A percentile compares a stretch with the other conserved stretches of the same genome.
Evolutionary conservation across 2,113 vertebrate genomes (phyloP).

Genomic region (Dicaeum eximium): DNA sequence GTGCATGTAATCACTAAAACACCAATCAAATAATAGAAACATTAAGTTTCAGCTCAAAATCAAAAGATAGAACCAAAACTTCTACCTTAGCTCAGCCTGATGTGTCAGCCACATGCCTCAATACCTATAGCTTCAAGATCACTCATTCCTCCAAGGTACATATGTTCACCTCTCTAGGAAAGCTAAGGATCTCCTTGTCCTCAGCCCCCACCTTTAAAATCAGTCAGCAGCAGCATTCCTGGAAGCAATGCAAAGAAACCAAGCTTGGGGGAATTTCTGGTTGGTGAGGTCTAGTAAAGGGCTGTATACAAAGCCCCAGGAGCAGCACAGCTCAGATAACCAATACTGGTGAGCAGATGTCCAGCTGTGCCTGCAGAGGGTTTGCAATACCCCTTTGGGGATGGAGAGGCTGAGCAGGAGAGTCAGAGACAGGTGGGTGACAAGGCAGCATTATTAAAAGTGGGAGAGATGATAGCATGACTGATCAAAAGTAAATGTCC

Average conservation of each 20-base stretch:
- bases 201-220: not conserved
- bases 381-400: not conserved
- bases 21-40: constrained; percentile 51
- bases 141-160: not conserved
- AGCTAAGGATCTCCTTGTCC: not conserved
- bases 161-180: not conserved
- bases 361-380: not conserved
- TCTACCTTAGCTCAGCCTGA: not conserved
- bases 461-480: not conserved
- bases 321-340: not conserved
- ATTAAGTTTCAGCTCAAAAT: constrained; percentile 26
- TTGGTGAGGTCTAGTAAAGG: not conserved
- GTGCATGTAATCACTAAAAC: constrained; percentile 32
- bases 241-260: not conserved
- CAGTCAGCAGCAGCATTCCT: not conserved
- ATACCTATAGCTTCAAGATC: not conserved
- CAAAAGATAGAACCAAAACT: constrained; percentile 20
- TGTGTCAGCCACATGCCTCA: constrained; percentile 6
- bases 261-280: not conserved
- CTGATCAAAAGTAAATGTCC: not conserved
- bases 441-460: not conserved
- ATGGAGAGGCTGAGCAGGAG: not conserved
- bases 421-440: not conserved
- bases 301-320: not conserved
- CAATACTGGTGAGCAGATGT: not conserved